These are phyloP conservation scores for Chrysopa pallens DNA, from an alignment of 1,140 invertebrate genomes.

Conservation along the genomic window DNA sequence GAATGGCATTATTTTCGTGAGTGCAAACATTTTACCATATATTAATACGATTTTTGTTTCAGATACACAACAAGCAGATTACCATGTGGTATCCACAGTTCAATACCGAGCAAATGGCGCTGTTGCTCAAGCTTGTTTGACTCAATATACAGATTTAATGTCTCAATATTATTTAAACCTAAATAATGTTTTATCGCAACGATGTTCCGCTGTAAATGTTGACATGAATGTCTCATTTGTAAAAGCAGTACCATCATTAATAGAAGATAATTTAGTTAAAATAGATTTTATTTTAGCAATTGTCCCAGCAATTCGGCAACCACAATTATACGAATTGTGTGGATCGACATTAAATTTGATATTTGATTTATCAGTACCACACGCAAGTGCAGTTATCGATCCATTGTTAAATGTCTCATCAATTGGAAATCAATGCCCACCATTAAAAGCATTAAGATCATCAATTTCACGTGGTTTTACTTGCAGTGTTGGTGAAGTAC, in stretches of 20 bases:
- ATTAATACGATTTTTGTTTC: conserved; percentile 11
- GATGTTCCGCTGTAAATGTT: conserved; percentile 87
- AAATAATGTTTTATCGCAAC: conserved; percentile 66
- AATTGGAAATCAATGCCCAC: conserved; percentile 81
- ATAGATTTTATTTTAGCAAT: conserved; percentile 80
- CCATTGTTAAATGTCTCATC: conserved; percentile 73
- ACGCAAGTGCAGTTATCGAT: conserved; percentile 80
- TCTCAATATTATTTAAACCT: conserved; percentile 63
- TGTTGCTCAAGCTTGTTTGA: conserved; percentile 62
- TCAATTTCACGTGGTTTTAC: conserved; percentile 75
- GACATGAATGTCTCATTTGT: conserved; percentile 88
- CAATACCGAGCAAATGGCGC: conserved; percentile 79
- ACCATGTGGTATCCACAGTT: conserved; percentile 77
- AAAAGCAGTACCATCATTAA: conserved; percentile 50
- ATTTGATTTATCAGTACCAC: conserved; percentile 84
- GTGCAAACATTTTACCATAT: neutral
- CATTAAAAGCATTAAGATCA: conserved; percentile 70
- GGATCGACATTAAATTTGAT: conserved; percentile 84
- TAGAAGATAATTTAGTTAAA: conserved; percentile 74
- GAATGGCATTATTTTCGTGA: too few relatives aligned
- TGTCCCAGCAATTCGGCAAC: conserved; percentile 67
- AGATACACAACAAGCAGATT: conserved; percentile 84
- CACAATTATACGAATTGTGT: conserved; percentile 83
- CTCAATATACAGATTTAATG: conserved; percentile 71
- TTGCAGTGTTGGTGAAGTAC: conserved; percentile 80